phyloP scores from a whole-genome alignment of 2,113 vertebrate species.

The Gopherus evgoodei region DNA sequence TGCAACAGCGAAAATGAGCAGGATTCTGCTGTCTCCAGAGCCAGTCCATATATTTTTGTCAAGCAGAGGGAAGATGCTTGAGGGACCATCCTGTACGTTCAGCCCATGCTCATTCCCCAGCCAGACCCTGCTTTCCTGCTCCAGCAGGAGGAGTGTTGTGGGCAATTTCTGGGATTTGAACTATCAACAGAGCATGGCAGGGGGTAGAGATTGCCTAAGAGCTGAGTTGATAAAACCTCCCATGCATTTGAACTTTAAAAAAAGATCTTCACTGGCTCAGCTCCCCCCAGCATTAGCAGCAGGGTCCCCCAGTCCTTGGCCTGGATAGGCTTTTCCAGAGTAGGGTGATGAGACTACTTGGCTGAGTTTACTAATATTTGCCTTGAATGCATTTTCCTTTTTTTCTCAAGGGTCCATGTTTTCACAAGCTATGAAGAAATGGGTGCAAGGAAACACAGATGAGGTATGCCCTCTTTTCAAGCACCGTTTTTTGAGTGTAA shows the following conservation, averaged over 20 bases:
- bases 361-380: background rate
- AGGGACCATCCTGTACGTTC: background rate
- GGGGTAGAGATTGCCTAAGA: background rate
- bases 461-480: constrained; percentile 79
- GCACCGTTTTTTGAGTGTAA: background rate
- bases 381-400: background rate
- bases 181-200: constrained; percentile 26
- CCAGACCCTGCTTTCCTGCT: constrained; percentile 34
- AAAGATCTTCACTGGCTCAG: constrained; percentile 13
- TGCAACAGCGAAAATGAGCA: background rate
- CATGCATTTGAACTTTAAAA: constrained; percentile 2
- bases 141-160: background rate
- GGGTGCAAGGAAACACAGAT: constrained; percentile 92
- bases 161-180: constrained; percentile 46
- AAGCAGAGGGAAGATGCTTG: background rate
- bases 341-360: background rate
- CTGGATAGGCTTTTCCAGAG: background rate
- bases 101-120: background rate
- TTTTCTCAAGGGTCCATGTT: constrained; percentile 88
- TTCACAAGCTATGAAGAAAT: constrained; percentile 95
- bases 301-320: background rate
- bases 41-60: background rate
- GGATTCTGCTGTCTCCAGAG: background rate
- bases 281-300: background rate
- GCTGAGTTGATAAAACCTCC: constrained; percentile 54